These are phyloP conservation scores for Tautogolabrus adspersus DNA, from an alignment of 2,113 vertebrate genomes.

Conservation along the genomic window DNA sequence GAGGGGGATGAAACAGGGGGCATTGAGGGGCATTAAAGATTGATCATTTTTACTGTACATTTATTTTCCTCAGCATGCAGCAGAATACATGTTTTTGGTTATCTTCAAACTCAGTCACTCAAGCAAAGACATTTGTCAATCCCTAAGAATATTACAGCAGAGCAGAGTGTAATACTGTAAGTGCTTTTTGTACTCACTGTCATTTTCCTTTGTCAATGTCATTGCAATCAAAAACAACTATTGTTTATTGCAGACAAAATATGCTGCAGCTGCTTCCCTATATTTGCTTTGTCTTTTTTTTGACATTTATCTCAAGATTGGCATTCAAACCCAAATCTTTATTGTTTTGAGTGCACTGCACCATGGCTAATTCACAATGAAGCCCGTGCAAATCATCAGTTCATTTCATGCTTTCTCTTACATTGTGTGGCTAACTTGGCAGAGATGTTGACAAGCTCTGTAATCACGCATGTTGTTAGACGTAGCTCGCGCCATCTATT, in stretches of 20 bases:
- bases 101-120: background rate
- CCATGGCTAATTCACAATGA: slow-evolving; percentile 3
- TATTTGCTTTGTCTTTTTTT: background rate
- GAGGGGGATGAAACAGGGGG: background rate
- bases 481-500: slow-evolving; percentile 15
- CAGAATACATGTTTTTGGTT: background rate
- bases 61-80: background rate
- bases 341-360: background rate
- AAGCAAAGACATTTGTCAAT: background rate
- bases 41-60: background rate
- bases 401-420: slow-evolving; percentile 1
- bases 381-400: background rate
- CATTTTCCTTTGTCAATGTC: background rate
- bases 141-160: background rate
- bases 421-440: background rate
- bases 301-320: slow-evolving; percentile 1
- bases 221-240: background rate
- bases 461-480: slow-evolving; percentile 2
- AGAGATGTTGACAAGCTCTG: background rate
- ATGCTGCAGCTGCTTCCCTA: background rate
- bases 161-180: slow-evolving; percentile 15
- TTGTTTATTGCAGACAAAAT: slow-evolving; percentile 1
- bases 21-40: background rate
- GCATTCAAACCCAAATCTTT: slow-evolving; percentile 5
- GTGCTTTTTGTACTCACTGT: background rate